A percentile compares a stretch with the other conserved stretches of the same genome.
phyloP scores from a whole-genome alignment of 2,113 vertebrate genomes.

The Equus quagga region DNA sequence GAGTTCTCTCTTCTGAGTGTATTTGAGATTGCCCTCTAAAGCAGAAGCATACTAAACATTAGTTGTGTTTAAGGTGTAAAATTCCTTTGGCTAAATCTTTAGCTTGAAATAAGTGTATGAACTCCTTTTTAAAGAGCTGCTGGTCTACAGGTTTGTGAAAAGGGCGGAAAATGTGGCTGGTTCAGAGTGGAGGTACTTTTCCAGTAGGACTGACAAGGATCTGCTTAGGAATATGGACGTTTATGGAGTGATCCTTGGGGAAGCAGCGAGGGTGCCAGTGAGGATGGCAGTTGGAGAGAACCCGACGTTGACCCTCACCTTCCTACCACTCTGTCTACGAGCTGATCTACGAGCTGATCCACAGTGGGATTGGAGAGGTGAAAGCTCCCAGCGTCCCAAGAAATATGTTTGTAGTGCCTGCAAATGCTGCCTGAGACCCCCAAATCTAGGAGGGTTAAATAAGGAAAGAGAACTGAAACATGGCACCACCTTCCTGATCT shows the following conservation, averaged over 20 bases:
- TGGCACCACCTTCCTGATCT: not conserved
- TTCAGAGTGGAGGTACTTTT: not conserved
- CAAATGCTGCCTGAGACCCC: not conserved
- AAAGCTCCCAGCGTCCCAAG: not conserved
- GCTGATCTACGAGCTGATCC: not conserved
- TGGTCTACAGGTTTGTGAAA: not conserved
- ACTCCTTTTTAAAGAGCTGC: constrained; percentile 42
- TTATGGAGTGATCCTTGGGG: not conserved
- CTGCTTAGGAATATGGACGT: not conserved
- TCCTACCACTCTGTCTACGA: not conserved
- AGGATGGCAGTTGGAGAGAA: not conserved
- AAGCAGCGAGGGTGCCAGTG: not conserved
- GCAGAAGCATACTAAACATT: not conserved
- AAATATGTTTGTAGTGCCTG: not conserved
- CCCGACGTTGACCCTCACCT: not conserved
- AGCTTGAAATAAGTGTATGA: not conserved
- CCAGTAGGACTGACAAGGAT: not conserved
- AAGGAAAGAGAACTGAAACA: not conserved
- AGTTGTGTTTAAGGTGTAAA: not conserved
- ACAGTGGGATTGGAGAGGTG: not conserved
- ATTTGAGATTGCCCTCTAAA: not conserved
- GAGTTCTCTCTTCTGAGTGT: not conserved
- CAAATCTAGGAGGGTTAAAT: not conserved
- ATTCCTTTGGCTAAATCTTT: constrained; percentile 24
- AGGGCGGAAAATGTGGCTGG: not conserved